Evolutionary conservation across 1,140 invertebrate genomes (phyloP).

Genomic region (Bombus waltoni): DNA sequence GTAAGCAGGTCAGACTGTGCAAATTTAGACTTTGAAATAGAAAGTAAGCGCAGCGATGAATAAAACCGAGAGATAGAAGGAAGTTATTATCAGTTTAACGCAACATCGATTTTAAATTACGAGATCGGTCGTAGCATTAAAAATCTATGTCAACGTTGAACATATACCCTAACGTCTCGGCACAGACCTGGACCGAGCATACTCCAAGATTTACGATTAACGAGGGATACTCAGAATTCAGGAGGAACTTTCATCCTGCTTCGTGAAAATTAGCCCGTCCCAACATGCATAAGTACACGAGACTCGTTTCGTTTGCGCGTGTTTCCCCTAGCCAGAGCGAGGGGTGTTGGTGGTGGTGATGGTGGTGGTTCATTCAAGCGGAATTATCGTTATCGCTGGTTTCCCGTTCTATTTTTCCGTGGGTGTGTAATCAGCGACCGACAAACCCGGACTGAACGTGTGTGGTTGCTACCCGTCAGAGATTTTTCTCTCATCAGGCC

Average conservation of each 20-base stretch:
- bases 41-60: conserved; percentile 1
- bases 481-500: conserved; percentile 53
- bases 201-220: neutral
- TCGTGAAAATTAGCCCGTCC: conserved; percentile 14
- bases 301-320: conserved; percentile 14
- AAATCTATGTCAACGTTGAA: neutral
- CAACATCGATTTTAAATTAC: neutral
- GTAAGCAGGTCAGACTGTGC: neutral
- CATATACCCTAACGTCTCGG: neutral
- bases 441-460: conserved; percentile 13
- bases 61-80: neutral
- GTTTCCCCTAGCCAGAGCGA: neutral
- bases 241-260: neutral
- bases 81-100: neutral
- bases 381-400: conserved; percentile 37
- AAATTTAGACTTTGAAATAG: conserved; percentile 18
- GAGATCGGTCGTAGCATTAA: neutral
- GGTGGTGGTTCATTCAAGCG: conserved; percentile 31
- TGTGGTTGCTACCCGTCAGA: conserved; percentile 44
- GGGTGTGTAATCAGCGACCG: conserved; percentile 27
- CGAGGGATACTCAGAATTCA: neutral
- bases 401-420: conserved; percentile 45
- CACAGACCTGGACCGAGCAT: neutral
- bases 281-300: neutral
- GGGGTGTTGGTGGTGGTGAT: neutral